Evolutionary conservation across 2,888 invertebrate species (phyloP), one percentile per base, ranked within the genome.

Genomic region (Brassicogethes aeneus): DNA sequence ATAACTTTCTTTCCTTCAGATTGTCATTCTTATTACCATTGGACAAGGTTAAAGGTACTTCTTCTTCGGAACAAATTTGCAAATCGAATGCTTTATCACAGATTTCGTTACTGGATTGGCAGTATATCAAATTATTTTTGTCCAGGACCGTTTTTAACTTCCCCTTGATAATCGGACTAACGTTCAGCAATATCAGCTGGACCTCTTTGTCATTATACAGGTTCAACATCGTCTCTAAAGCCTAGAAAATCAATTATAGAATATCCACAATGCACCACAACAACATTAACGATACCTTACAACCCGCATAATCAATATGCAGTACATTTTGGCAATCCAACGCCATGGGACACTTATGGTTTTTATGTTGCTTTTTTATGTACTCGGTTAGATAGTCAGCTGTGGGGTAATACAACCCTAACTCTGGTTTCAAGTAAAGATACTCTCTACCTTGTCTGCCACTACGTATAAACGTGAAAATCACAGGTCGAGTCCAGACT

Each of bases 401-500:
- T 36, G 82, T 80, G 16, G 85, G 77, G 68, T 83, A 89, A 59
- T 77, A 78, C 37, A 87, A 66, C 37, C 83, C 83, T 37, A 77
- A 66, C 48, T 78, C 74, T 1, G 85, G 81, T 50, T 74, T 75
- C 16, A 83, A 67, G 34, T 75, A 62, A 8, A 81, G 58, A 52
- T 77, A 82, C 41, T 73, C n/a, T n/a, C n/a, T n/a, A n/a, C n/a
- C n/a, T n/a, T n/a, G n/a, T n/a, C n/a, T n/a, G n/a, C n/a, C n/a
- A n/a, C n/a, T n/a, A n/a, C n/a, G n/a, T n/a, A n/a, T n/a, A n/a
- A n/a, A n/a, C n/a, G n/a, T n/a, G n/a, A 23, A 23, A 7, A 23
- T 23, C 10, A 10, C 23, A 7, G 88, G 85, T 52, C 82, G 73
- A 17, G 85, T 78, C 68, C 85, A 74, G 14, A 75, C 66, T 49